Base-by-base conservation (phyloP, 2,888 invertebrate genomes). In the Melanostoma mellinum region DNA sequence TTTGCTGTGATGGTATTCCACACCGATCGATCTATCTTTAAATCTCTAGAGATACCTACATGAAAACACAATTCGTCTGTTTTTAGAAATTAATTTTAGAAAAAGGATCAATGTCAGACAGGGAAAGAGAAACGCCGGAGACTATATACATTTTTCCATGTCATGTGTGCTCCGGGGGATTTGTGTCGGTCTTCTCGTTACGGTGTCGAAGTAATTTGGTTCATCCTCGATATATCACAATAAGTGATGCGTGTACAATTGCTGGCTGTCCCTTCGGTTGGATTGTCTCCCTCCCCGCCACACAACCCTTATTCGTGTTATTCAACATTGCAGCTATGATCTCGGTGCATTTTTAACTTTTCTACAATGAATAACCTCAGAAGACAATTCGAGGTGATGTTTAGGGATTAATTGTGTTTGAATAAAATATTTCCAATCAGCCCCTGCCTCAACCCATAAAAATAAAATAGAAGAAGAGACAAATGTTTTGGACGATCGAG, bases 371-470 rank as follows among this genome's bases (percentile, higher is more conserved):
- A 80, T 75, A 80, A 71, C 75, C 76, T 65, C 53, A 9, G 69
- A 65, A 63, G 53, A 10, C 20, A 20, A 61, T 55, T 44, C 40
- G 44, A 46, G 65, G 50, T 55, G 67, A 71, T 84, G 71, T 74
- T 79, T 74, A 67, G 52, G 79, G 74, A 84, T 84, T 84, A 79
- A 79, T 84, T 79, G 84, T 84, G 79, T 84, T 84, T 84, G 74
- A 84, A 79, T 84, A 84, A 74, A 84, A 79, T 84, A 75, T 84
- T 74, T 55, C 55, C 10, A 63, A 63, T 84, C 65, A 69, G 60
- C 65, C 74, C 33, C 42, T 58, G 61, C 46, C 32, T 38, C 35
- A 36, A 46, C 44, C 61, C 9, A 10, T 10, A 10, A 42, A 48
- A 36, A 30, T 3, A 4, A 53, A 4, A 36, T 1, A 52, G 9